Conservation (phyloP, 1,140 invertebrate species). For the Sweltsa coloradensis region DNA sequence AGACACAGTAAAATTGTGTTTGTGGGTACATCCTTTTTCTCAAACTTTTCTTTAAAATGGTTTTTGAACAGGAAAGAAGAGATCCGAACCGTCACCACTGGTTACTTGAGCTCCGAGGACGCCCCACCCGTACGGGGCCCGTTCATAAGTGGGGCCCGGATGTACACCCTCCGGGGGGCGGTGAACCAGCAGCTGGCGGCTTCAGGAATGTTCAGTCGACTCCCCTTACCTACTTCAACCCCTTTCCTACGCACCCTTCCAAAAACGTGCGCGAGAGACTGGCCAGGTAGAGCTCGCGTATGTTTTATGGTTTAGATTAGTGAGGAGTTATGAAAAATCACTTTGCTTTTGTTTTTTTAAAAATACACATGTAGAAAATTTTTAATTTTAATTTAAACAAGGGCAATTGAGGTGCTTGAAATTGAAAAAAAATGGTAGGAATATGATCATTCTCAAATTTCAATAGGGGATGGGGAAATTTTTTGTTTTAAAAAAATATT, state of each 20-base stretch:
- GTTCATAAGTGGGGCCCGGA: conserved; percentile 49
- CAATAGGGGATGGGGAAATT: no score
- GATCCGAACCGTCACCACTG: conserved; percentile 61
- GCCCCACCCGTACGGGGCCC: conserved; percentile 46
- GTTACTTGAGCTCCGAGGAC: conserved; percentile 54
- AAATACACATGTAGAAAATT: no score
- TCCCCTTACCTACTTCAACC: conserved; percentile 34
- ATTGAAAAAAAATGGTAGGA: no score
- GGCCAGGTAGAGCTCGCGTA: conserved; percentile 41
- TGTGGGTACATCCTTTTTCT: neutral
- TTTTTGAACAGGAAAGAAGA: conserved; percentile 37
- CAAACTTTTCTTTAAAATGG: conserved; percentile 2
- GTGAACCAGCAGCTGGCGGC: conserved; percentile 61
- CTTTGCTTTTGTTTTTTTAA: no score
- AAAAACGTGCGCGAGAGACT: conserved; percentile 69
- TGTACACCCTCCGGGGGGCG: conserved; percentile 45
- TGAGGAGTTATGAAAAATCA: no score
- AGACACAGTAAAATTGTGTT: conserved; percentile 1
- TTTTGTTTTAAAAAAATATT: no score
- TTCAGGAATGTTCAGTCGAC: conserved; percentile 40
- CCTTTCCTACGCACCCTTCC: conserved; percentile 46
- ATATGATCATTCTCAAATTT: no score
- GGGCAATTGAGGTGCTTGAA: no score
- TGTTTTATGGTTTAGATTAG: no score
- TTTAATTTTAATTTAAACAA: no score